A percentile compares a stretch with the other conserved stretches of the same genome.
phyloP scores from a whole-genome alignment of 1,140 invertebrate species.

The Neuroterus valhalla region DNA sequence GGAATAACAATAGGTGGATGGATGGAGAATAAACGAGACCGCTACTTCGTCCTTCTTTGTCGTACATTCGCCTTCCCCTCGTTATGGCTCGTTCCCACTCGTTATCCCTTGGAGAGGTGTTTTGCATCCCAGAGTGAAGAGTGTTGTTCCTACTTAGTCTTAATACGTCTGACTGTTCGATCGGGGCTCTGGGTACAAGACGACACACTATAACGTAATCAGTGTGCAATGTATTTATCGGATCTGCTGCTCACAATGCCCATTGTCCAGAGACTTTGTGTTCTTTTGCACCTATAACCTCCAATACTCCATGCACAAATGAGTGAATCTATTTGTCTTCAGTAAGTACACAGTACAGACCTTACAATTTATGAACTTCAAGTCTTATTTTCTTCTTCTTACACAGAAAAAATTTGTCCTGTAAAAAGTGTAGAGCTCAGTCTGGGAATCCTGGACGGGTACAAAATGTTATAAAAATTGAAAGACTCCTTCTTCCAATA shows the following conservation, averaged over 20 bases:
- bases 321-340: not conserved
- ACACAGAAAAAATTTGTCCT: too few relatives aligned
- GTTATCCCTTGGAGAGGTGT: constrained; percentile 9
- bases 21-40: constrained; percentile 53
- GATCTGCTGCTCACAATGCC: constrained; percentile 56
- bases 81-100: not conserved
- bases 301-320: not conserved
- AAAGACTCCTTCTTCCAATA: too few relatives aligned
- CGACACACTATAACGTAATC: constrained; percentile 61
- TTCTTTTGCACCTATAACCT: constrained; percentile 6
- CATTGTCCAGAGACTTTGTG: constrained; percentile 51
- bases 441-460: too few relatives aligned
- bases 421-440: too few relatives aligned
- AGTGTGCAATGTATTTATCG: constrained; percentile 60
- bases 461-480: too few relatives aligned
- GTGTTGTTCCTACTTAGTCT: constrained; percentile 51
- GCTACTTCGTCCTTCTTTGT: constrained; percentile 31
- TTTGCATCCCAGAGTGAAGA: constrained; percentile 34
- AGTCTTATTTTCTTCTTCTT: too few relatives aligned
- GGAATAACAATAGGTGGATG: constrained; percentile 26
- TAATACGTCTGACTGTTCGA: constrained; percentile 53
- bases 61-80: not conserved
- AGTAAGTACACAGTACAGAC: too few relatives aligned
- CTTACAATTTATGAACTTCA: too few relatives aligned
- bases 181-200: not conserved